Conservation (phyloP, 2,113 vertebrate species). For the Thamnophis sirtalis region DNA sequence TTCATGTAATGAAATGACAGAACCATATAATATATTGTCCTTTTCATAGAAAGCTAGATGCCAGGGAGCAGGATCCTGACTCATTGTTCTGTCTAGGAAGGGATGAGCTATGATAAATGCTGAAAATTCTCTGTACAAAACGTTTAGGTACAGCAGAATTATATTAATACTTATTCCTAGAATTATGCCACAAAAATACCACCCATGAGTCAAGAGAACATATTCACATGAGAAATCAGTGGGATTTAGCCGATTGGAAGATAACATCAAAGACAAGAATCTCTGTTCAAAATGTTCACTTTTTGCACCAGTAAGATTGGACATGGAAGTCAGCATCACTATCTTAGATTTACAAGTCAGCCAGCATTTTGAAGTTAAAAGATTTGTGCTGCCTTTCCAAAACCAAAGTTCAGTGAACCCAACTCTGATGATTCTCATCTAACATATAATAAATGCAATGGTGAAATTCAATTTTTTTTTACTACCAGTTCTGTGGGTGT, state of each 20-base stretch:
- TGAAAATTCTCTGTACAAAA: not conserved
- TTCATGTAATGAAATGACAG: not conserved
- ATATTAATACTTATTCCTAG: not conserved
- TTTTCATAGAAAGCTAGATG: not conserved
- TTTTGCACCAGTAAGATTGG: not conserved
- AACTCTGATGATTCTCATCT: not conserved
- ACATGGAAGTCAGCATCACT: not conserved
- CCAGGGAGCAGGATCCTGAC: not conserved
- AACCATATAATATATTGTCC: not conserved
- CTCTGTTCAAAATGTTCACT: too few species aligned
- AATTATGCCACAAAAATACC: not conserved
- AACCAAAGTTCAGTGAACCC: not conserved
- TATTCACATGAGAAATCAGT: not conserved
- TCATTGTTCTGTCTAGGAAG: not conserved
- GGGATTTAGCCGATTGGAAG: not conserved
- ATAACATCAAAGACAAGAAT: not conserved
- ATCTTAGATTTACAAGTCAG: not conserved
- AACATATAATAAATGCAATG: not conserved
- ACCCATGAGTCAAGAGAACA: too few species aligned
- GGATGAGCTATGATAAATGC: not conserved
- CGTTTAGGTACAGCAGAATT: too few species aligned
- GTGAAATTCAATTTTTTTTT: too few species aligned
- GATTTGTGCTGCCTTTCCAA: not conserved
- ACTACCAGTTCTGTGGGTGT: too few species aligned
- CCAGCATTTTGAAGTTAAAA: not conserved